Evolutionary conservation across 1,140 invertebrate species (phyloP).

Genomic region (Drosophila hydei): DNA sequence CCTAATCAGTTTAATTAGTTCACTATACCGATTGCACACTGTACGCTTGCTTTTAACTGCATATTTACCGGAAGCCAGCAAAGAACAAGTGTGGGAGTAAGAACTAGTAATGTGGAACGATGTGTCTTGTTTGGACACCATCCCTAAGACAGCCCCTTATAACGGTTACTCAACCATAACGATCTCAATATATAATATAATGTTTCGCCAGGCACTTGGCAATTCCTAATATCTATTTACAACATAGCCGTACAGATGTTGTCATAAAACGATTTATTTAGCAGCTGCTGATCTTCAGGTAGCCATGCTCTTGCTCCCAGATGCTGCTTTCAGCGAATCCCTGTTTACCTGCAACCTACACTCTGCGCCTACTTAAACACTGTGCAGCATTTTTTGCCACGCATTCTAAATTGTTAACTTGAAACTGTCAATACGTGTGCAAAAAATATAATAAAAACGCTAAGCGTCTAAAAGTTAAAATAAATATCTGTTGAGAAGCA

Average conservation of each 20-base stretch:
- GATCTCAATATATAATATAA: neutral
- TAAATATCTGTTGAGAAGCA: neutral
- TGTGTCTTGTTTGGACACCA: neutral
- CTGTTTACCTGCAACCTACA: constrained; percentile 15
- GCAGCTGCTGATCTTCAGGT: constrained; percentile 49
- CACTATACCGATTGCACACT: neutral
- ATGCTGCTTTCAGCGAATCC: neutral
- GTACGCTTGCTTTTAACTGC: constrained; percentile 1
- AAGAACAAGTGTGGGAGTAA: constrained; percentile 11
- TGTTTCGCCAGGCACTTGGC: neutral
- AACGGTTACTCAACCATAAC: neutral
- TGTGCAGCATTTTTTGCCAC: neutral
- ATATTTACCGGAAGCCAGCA: constrained; percentile 22
- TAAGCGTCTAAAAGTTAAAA: constrained; percentile 52
- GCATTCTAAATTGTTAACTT: constrained; percentile 30
- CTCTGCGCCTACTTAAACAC: constrained; percentile 50
- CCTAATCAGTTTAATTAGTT: neutral
- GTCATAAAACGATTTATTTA: constrained; percentile 47
- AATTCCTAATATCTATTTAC: constrained; percentile 27
- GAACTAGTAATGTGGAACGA: constrained; percentile 25
- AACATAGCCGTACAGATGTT: constrained; percentile 44
- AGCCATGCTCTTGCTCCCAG: neutral
- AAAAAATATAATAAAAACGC: constrained; percentile 34
- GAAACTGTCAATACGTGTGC: constrained; percentile 48
- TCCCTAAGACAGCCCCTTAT: neutral